Percentiles rank a stretch among this genome's conserved stretches.
Conservation (phyloP, 2,797 vertebrate species). For the Xiphorhynchus erythropygius region DNA sequence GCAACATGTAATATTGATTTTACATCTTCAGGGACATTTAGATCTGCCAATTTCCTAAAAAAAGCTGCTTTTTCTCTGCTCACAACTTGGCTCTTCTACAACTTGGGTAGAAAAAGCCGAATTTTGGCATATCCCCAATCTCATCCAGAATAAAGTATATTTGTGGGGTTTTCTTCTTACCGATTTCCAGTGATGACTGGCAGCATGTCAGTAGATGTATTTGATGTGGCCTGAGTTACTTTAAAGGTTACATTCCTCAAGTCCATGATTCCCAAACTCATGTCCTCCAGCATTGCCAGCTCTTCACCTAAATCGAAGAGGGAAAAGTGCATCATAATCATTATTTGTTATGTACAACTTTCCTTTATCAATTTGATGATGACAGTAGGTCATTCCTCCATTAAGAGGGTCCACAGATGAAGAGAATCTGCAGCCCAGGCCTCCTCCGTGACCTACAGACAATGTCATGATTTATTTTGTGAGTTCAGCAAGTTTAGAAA, state of each 20-base stretch:
- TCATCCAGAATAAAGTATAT: background rate
- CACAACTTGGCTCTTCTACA: background rate
- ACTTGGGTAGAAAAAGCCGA: background rate
- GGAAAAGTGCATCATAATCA: background rate
- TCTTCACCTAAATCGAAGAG: constrained; percentile 86
- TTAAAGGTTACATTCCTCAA: constrained; percentile 98
- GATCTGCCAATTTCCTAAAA: background rate
- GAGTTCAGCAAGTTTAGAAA: background rate
- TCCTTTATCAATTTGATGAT: background rate
- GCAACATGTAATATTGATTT: background rate
- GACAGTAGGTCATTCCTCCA: background rate
- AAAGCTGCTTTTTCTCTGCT: background rate
- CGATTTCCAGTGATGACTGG: constrained; percentile 97
- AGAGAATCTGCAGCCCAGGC: background rate
- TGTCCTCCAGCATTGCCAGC: constrained; percentile 96
- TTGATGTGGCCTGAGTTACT: constrained; percentile 92
- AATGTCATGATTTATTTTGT: background rate
- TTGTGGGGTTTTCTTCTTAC: constrained; percentile 45
- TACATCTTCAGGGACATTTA: background rate
- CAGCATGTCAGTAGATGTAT: constrained; percentile 89
- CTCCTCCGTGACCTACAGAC: background rate
- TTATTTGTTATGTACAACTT: background rate
- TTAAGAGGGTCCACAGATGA: background rate
- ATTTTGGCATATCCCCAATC: background rate
- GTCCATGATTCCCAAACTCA: constrained; percentile 95